Evolutionary conservation across 2,113 vertebrate genomes (phyloP).

Genomic region (Romanogobio albipinnatus): DNA sequence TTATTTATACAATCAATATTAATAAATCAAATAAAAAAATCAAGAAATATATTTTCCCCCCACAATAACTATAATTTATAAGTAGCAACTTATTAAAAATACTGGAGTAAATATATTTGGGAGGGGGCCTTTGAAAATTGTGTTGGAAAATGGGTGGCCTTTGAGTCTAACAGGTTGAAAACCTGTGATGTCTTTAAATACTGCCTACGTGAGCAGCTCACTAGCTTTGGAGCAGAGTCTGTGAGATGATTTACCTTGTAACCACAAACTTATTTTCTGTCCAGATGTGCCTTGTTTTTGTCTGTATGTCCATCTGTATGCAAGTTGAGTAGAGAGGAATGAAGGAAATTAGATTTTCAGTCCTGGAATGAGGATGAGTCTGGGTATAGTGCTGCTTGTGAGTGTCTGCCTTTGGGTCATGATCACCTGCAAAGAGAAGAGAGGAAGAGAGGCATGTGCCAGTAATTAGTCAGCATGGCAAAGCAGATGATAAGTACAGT

Average conservation of each 20-base stretch:
- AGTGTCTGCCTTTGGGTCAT: not conserved
- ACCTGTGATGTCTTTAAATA: not conserved
- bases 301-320: not conserved
- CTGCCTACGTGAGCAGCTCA: not conserved
- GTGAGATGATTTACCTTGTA: not conserved
- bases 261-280: not conserved
- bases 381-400: not conserved
- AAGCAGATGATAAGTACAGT: constrained; percentile 7
- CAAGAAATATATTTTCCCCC: no score
- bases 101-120: no score
- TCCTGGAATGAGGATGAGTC: not conserved
- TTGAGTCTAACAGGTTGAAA: not conserved
- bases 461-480: not conserved
- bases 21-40: no score
- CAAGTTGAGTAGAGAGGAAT: not conserved
- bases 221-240: not conserved
- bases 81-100: no score
- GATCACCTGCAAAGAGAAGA: not conserved
- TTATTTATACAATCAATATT: no score
- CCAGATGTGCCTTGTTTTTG: not conserved
- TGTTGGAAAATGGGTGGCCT: no score
- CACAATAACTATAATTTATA: no score
- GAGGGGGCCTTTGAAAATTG: no score
- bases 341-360: not conserved
- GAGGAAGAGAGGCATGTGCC: not conserved